Evolutionary conservation across 2,113 vertebrate species (phyloP).

Genomic region (Epinephelus lanceolatus): DNA sequence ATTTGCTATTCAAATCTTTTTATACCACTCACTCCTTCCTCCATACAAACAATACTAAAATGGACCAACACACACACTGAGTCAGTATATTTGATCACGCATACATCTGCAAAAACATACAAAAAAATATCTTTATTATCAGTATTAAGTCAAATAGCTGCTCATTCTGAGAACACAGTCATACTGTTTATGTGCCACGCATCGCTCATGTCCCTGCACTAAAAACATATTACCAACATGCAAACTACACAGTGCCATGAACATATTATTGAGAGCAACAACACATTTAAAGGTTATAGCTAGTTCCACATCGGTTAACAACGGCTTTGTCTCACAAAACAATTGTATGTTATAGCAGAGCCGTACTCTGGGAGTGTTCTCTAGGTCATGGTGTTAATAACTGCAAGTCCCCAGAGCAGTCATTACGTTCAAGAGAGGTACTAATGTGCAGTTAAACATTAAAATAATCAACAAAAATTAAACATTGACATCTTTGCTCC

Average conservation of each 20-base stretch:
- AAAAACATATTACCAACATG: constrained; percentile 35
- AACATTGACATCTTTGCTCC: neutral
- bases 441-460: constrained; percentile 19
- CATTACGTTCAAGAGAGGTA: neutral
- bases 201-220: constrained; percentile 11
- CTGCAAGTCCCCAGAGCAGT: neutral
- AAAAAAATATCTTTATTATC: constrained; percentile 46
- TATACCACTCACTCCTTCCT: constrained; percentile 17
- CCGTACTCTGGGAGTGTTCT: neutral
- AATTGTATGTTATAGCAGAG: neutral
- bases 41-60: constrained; percentile 53
- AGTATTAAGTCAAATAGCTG: constrained; percentile 62
- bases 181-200: constrained; percentile 18
- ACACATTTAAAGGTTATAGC: neutral
- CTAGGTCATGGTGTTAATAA: neutral
- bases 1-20: constrained; percentile 38
- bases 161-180: constrained; percentile 42
- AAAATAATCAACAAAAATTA: constrained; percentile 2
- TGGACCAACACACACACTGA: constrained; percentile 8
- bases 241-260: constrained; percentile 10
- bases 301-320: neutral
- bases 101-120: constrained; percentile 16
- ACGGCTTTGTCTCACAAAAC: neutral
- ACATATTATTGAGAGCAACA: neutral
- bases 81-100: constrained; percentile 25